Percentiles rank a stretch among this genome's conserved stretches.
Conservation (phyloP, 1,140 invertebrate genomes). For the Platorchestia sp. region DNA sequence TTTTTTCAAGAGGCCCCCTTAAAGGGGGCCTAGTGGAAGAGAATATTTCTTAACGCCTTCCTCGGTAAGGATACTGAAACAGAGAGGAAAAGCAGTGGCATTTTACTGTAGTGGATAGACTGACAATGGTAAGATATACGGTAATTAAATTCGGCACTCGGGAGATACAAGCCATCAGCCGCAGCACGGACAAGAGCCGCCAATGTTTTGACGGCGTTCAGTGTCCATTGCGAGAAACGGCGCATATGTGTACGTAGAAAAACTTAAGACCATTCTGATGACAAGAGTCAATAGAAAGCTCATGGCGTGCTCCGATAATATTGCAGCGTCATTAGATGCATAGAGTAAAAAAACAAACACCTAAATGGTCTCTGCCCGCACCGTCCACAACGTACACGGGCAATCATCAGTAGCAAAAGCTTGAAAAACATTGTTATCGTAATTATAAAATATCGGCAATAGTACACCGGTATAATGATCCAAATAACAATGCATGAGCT, state of each 20-base stretch:
- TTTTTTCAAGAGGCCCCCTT: too few relatives aligned
- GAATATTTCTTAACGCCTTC: not conserved
- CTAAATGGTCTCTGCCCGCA: not conserved
- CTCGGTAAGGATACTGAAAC: not conserved
- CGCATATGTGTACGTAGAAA: not conserved
- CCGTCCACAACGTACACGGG: not conserved
- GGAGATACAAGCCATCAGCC: not conserved
- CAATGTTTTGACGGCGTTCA: not conserved
- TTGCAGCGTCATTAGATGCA: not conserved
- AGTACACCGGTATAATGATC: not conserved
- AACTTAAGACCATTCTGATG: not conserved
- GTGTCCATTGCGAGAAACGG: not conserved
- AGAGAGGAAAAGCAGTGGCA: not conserved
- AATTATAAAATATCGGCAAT: not conserved
- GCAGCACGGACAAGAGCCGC: not conserved
- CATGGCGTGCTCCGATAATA: not conserved
- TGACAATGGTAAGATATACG: not conserved
- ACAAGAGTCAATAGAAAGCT: not conserved
- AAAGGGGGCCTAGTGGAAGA: too few relatives aligned
- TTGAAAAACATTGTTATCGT: not conserved
- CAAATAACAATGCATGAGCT: not conserved
- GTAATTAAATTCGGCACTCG: not conserved
- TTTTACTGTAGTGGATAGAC: slow-evolving; percentile 8
- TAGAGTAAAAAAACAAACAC: not conserved
- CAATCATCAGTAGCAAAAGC: not conserved